A percentile compares a stretch with the other conserved stretches of the same genome.
phyloP scores from a whole-genome alignment of 2,113 vertebrate species.

The Opisthocomus hoazin region DNA sequence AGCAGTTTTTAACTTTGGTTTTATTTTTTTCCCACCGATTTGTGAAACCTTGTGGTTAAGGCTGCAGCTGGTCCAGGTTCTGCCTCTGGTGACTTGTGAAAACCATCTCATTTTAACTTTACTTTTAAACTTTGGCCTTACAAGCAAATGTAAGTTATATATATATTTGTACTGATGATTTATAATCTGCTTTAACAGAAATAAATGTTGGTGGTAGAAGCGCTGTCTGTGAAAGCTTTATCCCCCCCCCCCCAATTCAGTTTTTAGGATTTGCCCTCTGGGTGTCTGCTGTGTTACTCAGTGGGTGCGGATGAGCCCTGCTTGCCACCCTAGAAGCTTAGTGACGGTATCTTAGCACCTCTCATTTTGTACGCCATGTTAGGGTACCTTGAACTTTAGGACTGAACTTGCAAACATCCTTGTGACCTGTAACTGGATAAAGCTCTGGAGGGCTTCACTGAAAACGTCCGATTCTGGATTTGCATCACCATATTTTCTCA shows the following conservation, averaged over 20 bases:
- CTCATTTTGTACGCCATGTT: background rate
- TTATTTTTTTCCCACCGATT: background rate
- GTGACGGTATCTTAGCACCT: background rate
- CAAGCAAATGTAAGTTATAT: slow-evolving; percentile 84
- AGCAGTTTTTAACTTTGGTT: slow-evolving; percentile 21
- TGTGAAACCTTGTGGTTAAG: slow-evolving; percentile 58
- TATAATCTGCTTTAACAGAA: slow-evolving; percentile 87
- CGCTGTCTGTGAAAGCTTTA: slow-evolving; percentile 11
- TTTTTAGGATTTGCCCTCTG: background rate
- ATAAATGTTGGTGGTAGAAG: slow-evolving; percentile 85
- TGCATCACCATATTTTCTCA: background rate
- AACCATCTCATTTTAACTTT: slow-evolving; percentile 76
- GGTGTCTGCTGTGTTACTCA: background rate
- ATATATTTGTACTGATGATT: slow-evolving; percentile 87
- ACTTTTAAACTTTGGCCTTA: slow-evolving; percentile 79
- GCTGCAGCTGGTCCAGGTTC: slow-evolving; percentile 63
- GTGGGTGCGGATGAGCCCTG: background rate
- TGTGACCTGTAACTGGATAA: background rate
- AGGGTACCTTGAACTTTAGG: background rate
- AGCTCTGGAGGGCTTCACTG: background rate
- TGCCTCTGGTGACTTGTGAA: slow-evolving; percentile 64
- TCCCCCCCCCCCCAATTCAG: background rate
- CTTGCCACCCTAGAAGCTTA: background rate
- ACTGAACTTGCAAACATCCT: background rate
- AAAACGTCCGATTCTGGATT: background rate